Evolutionary conservation across 2,888 invertebrate species (phyloP), one percentile per base, ranked within the genome.

Genomic region (Boloria selene): DNA sequence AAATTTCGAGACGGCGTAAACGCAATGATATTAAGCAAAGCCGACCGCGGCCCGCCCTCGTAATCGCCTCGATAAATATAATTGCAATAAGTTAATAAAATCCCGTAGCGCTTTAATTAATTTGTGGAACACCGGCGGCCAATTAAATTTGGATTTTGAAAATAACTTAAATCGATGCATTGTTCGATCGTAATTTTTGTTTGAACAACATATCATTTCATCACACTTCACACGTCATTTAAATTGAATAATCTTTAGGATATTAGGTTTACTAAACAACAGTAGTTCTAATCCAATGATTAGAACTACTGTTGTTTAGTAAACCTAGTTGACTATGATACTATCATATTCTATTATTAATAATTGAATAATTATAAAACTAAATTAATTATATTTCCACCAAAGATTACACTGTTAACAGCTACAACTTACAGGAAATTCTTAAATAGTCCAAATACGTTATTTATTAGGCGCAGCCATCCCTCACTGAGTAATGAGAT

Each of bases 41-140:
- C 75, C 75, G 38, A 62, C 74, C 73, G 72, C 77, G 74, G 75
- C 76, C 74, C 75, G 73, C 77, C 78, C 77, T 78, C 72, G 79
- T 85, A 86, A 88, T 86, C 82, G 83, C 75, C 75, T 76, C 86
- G 83, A 85, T 86, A 87, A 88, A 88, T 87, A 85, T 89, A 87
- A 88, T 88, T 86, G 86, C 86, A 86, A 89, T 88, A 90, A 89
- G 86, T 88, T 88, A 86, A 88, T 88, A 86, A 87, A 87, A 86
- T 83, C 82, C 82, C 82, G 76, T 80, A 79, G 80, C 84, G 82
- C 79, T 85, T 84, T 87, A 89, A 88, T 90, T 87, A 88, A 88
- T 90, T 88, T 86, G 85, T 82, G 84, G 84, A 80, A 85, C 81
- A 81, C 84, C 79, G 81, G 79, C 81, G 83, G 79, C 82, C 83